These are phyloP conservation scores for Tauraco hartlaubi DNA, from an alignment of 2,797 vertebrate species.

Conservation along the genomic window DNA sequence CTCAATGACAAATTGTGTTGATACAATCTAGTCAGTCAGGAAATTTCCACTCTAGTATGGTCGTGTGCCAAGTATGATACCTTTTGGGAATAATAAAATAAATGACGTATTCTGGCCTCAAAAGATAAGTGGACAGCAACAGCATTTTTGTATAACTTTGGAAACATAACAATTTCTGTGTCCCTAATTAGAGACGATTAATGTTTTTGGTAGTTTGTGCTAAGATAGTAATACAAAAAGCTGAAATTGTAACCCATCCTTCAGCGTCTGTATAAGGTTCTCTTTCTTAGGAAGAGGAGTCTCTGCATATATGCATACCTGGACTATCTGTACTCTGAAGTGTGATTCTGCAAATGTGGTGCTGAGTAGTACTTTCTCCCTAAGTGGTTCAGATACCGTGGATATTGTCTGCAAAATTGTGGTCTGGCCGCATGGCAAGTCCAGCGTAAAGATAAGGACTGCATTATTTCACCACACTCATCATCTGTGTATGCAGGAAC, in stretches of 20 bases:
- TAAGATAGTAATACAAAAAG: background rate
- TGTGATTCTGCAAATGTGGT: background rate
- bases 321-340: background rate
- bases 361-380: background rate
- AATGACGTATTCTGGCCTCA: background rate
- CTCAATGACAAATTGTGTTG: constrained; percentile 53
- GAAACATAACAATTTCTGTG: background rate
- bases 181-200: background rate
- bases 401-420: background rate
- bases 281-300: background rate
- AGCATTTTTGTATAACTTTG: background rate
- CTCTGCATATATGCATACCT: fast-evolving
- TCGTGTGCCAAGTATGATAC: background rate
- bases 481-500: background rate
- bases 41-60: constrained; percentile 22
- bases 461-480: background rate
- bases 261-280: background rate
- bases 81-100: background rate
- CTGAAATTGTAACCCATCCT: background rate
- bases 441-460: background rate
- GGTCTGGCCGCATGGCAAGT: background rate
- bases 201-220: background rate
- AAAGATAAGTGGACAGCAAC: background rate
- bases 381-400: background rate
- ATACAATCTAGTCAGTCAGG: constrained; percentile 7